phyloP scores from a whole-genome alignment of 1,140 invertebrate genomes.

The Caenorhabditis latens region DNA sequence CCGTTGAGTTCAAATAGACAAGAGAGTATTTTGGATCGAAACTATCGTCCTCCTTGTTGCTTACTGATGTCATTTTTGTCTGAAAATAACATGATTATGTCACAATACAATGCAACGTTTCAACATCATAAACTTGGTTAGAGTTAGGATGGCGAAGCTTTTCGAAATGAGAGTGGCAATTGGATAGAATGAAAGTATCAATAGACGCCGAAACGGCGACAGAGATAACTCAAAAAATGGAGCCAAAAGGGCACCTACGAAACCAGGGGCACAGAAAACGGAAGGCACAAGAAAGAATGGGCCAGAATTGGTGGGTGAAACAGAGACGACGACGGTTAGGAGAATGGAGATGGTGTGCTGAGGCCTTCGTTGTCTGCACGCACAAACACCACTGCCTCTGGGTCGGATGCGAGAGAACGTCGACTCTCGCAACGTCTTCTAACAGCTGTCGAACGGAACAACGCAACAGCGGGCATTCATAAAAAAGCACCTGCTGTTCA shows the following conservation, averaged over 20 bases:
- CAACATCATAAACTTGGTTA: neutral
- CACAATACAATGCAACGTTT: too few species aligned
- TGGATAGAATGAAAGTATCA: neutral
- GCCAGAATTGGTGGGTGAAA: neutral
- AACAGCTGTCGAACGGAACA: neutral
- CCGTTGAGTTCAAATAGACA: conserved; percentile 26
- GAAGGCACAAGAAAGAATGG: neutral
- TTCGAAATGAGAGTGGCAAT: too few species aligned
- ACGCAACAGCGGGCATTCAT: neutral
- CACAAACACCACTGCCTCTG: neutral
- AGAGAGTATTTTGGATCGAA: neutral
- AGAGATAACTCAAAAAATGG: neutral
- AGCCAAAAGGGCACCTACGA: conserved; percentile 19
- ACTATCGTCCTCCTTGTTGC: neutral
- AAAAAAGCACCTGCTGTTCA: conserved; percentile 1
- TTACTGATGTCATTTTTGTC: neutral
- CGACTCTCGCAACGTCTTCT: neutral
- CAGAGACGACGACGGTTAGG: conserved; percentile 33
- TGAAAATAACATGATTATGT: neutral
- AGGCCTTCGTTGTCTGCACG: neutral
- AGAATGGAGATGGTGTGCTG: conserved; percentile 1
- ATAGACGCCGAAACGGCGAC: neutral
- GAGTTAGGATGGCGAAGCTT: neutral
- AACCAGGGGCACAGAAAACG: neutral
- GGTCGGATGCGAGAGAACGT: neutral